Conservation (phyloP, 2,888 invertebrate genomes). For the Campoplex capitator region DNA sequence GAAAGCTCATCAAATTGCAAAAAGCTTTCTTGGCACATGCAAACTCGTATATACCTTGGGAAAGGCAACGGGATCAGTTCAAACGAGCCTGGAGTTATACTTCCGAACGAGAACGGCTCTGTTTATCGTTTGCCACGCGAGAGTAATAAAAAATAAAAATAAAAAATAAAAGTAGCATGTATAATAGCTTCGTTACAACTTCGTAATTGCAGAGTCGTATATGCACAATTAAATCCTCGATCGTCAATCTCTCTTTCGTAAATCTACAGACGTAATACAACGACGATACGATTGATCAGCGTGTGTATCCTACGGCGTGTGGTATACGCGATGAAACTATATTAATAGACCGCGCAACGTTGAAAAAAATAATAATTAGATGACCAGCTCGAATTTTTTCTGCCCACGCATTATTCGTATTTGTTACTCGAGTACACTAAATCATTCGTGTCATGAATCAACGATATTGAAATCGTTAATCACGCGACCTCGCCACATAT, state of each 20-base stretch:
- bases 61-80: constrained; percentile 17
- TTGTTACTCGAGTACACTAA: neutral
- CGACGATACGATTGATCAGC: neutral
- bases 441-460: neutral
- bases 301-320: neutral
- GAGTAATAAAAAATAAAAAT: constrained; percentile 24
- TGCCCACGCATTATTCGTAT: neutral
- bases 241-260: neutral
- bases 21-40: neutral
- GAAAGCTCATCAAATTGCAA: neutral
- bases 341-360: neutral
- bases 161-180: constrained; percentile 6
- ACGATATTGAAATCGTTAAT: constrained; percentile 33
- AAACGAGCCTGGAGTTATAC: constrained; percentile 4
- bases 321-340: neutral
- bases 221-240: neutral
- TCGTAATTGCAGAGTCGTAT: neutral
- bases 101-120: neutral
- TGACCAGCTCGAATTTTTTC: constrained; percentile 20
- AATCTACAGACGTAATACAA: neutral
- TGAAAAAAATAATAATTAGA: neutral
- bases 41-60: neutral
- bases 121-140: constrained; percentile 36
- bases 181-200: constrained; percentile 37
- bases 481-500: constrained; percentile 46